Conservation (phyloP, 2,888 invertebrate genomes). For the Drosophila neotestacea region DNA sequence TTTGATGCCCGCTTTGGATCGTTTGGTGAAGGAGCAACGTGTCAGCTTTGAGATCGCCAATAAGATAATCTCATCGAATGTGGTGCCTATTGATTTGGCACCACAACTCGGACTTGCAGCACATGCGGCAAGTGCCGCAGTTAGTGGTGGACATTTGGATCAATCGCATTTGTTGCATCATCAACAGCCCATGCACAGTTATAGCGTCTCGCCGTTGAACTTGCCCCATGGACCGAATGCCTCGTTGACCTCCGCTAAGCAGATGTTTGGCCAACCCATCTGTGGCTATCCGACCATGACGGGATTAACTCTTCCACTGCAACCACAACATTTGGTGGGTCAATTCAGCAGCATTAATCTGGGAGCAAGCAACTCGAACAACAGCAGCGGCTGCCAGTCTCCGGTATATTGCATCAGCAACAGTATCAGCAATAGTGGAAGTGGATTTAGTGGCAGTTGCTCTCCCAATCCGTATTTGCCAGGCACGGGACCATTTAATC, state of each 20-base stretch:
- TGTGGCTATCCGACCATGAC: conserved; percentile 60
- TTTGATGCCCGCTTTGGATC: conserved; percentile 85
- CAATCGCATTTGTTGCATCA: conserved; percentile 56
- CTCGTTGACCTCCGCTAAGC: conserved; percentile 67
- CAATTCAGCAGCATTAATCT: conserved; percentile 81
- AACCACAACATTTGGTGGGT: conserved; percentile 68
- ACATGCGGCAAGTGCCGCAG: conserved; percentile 85
- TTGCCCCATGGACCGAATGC: conserved; percentile 68
- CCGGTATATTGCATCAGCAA: conserved; percentile 85
- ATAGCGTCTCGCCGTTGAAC: conserved; percentile 84
- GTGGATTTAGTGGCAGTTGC: conserved; percentile 82
- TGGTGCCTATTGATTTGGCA: conserved; percentile 86
- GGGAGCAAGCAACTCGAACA: conserved; percentile 70
- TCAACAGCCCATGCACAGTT: conserved; percentile 84
- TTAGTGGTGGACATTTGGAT: conserved; percentile 80
- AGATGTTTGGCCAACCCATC: conserved; percentile 72
- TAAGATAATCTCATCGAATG: conserved; percentile 85
- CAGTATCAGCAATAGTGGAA: conserved; percentile 81
- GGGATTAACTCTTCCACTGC: conserved; percentile 46
- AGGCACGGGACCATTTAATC: conserved; percentile 66
- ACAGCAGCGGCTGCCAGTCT: conserved; percentile 85
- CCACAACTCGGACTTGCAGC: conserved; percentile 87
- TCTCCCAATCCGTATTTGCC: conserved; percentile 84
- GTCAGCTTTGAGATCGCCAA: conserved; percentile 85
- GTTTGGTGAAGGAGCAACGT: conserved; percentile 85